Evolutionary conservation across 2,113 vertebrate species (phyloP), one percentile per base, ranked within the genome.

Genomic region (Silurus asotus): DNA sequence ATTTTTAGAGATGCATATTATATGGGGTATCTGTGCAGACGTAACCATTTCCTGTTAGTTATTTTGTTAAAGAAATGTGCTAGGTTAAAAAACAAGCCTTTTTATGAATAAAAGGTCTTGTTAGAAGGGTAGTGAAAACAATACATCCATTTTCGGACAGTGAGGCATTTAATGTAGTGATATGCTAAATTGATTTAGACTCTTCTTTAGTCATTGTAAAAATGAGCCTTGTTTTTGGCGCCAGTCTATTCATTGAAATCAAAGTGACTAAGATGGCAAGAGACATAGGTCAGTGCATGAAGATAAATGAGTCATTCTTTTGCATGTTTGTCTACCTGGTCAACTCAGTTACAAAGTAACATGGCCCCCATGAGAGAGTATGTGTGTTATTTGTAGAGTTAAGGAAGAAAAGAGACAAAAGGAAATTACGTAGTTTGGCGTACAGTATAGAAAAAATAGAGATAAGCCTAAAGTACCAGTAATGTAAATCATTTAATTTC

Each of bases 281-380:
- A 84, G 88, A 59, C 51, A 28, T 37, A 80, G 76, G 88, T 80
- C 80, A 83, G 82, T 91, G 65, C 86, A 88, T 88, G 78, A 93
- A 90, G 67, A 93, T 92, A 95, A 93, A 92, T 87, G 91, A 76
- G 80, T 92, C 89, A 92, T 95, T 95, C 94, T 95, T 94, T 92
- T 90, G 89, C 88, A 84, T 94, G 94, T 95, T 95, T 95, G 93
- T 93, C 92, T 92, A 94, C 92, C 93, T 94, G 93, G 92, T 94
- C 93, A 93, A 84, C 51, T 58, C 84, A 90, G 93, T 94, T 93
- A 93, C 55, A 89, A 45, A 85, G 80, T 81, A 84, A 58, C 75
- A 61, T 85, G 37, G 74, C 19, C 67, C 13, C 48, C 51, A 59
- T 15, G 64, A 59, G 82, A 48, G 10, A 79, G 62, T 1, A 8